Conservation (phyloP, 2,113 vertebrate genomes). For the Myrmecobius fasciatus region DNA sequence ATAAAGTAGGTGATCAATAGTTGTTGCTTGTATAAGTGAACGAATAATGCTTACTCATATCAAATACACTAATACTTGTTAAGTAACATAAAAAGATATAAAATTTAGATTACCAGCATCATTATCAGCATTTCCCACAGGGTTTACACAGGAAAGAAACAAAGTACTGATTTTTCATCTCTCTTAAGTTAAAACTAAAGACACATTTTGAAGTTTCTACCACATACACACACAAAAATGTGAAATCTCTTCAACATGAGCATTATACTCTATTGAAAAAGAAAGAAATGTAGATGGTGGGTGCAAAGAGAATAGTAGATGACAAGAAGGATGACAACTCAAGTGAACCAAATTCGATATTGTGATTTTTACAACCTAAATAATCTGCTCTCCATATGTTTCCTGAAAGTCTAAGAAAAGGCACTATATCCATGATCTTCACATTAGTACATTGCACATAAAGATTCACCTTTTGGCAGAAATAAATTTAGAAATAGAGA, state of each 20-base stretch:
- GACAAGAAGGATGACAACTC: constrained; percentile 72
- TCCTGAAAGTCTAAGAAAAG: constrained; percentile 58
- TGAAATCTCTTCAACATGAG: constrained; percentile 52
- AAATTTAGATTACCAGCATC: background rate
- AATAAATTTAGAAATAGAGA: constrained; percentile 67
- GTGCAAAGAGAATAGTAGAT: constrained; percentile 67
- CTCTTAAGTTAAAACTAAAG: constrained; percentile 34
- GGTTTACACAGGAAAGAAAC: constrained; percentile 16
- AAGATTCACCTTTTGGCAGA: constrained; percentile 59
- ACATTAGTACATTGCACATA: constrained; percentile 44
- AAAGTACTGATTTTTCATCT: constrained; percentile 3
- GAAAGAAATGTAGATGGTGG: constrained; percentile 59
- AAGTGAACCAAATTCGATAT: constrained; percentile 76
- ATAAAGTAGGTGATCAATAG: background rate
- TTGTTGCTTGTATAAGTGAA: constrained; percentile 36
- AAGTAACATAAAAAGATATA: background rate
- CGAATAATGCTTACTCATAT: constrained; percentile 3
- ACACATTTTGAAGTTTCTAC: constrained; percentile 15
- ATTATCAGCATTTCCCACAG: background rate
- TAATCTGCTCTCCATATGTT: constrained; percentile 78
- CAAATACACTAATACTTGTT: background rate
- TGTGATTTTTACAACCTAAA: constrained; percentile 74
- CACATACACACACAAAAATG: constrained; percentile 18
- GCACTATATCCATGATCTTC: constrained; percentile 46
- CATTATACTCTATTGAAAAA: constrained; percentile 41